These are phyloP conservation scores for Synanthedon vespiformis DNA, from an alignment of 2,888 invertebrate genomes.

Conservation along the genomic window DNA sequence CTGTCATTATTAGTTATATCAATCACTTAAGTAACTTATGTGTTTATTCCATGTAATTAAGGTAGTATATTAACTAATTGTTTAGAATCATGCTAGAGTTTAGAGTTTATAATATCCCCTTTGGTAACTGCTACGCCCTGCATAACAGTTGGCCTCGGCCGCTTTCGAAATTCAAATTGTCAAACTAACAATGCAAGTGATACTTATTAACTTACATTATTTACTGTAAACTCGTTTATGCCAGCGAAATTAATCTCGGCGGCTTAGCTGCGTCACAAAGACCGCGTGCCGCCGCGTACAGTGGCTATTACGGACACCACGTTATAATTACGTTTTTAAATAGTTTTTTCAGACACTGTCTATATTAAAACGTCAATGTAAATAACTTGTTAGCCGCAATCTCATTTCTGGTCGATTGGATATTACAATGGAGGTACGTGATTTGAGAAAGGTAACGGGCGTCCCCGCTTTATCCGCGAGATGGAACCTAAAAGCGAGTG, in stretches of 20 bases:
- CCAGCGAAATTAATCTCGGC: constrained; percentile 64
- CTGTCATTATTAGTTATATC: no score
- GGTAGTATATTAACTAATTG: no score
- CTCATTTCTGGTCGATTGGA: constrained; percentile 70
- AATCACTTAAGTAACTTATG: no score
- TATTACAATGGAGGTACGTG: constrained; percentile 71
- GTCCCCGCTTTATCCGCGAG: constrained; percentile 65
- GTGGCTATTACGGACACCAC: constrained; percentile 60
- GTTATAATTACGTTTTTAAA: constrained; percentile 70
- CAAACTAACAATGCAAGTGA: constrained; percentile 59
- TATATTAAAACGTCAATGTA: constrained; percentile 72
- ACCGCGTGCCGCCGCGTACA: constrained; percentile 54
- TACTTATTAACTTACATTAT: constrained; percentile 58
- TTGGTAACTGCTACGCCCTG: neutral
- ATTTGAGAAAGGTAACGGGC: constrained; percentile 70
- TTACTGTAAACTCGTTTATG: constrained; percentile 58
- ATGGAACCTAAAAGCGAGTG: constrained; percentile 51
- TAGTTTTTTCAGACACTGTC: constrained; percentile 60
- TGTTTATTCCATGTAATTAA: no score
- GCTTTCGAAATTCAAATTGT: constrained; percentile 56
- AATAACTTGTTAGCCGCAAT: constrained; percentile 72
- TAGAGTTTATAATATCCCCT: neutral
- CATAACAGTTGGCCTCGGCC: constrained; percentile 11
- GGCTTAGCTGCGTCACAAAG: constrained; percentile 65
- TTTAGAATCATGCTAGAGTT: no score